These are phyloP conservation scores for Mormyrus lacerda DNA, from an alignment of 2,113 vertebrate species.

Conservation along the genomic window DNA sequence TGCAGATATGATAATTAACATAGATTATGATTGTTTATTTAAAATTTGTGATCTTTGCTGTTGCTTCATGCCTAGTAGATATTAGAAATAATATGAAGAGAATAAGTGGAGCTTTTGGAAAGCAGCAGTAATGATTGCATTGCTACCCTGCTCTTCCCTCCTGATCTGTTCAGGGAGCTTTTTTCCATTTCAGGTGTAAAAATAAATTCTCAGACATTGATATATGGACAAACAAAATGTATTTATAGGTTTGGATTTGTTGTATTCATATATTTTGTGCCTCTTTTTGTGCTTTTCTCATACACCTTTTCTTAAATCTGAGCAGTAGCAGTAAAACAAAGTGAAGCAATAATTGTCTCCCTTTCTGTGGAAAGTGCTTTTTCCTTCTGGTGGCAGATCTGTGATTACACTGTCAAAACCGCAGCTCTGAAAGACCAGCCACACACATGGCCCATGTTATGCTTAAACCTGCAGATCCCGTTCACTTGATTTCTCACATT, in stretches of 20 bases:
- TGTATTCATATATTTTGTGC: neutral
- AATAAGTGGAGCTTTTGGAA: neutral
- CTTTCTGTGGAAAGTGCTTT: neutral
- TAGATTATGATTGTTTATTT: neutral
- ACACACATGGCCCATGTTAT: neutral
- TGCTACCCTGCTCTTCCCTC: neutral
- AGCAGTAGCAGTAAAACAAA: neutral
- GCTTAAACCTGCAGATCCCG: neutral
- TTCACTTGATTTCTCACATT: neutral
- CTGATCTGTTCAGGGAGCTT: neutral
- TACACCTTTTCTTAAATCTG: neutral
- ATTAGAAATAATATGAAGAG: neutral
- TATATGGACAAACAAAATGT: neutral
- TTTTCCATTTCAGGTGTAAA: neutral
- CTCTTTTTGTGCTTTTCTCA: neutral
- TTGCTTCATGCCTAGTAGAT: neutral
- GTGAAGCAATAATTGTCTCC: neutral
- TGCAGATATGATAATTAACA: neutral
- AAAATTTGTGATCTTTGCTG: neutral
- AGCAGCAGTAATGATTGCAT: neutral
- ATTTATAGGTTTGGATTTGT: neutral
- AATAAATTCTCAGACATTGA: neutral
- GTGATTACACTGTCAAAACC: conserved; percentile 1
- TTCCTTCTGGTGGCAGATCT: neutral
- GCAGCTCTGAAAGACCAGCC: neutral